These are phyloP conservation scores for Marmota flaviventris DNA, from an alignment of 2,113 vertebrate genomes.

Conservation along the genomic window DNA sequence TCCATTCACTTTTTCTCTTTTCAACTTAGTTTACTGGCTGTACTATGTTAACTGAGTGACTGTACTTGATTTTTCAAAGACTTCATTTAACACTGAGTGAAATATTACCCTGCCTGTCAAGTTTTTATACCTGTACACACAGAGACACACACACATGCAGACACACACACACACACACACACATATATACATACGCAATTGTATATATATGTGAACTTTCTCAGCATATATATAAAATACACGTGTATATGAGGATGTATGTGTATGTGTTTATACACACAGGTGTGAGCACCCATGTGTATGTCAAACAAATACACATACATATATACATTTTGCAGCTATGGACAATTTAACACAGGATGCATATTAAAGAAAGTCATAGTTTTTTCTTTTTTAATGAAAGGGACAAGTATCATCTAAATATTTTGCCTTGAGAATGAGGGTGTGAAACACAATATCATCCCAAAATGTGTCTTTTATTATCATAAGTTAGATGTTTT, in stretches of 20 bases:
- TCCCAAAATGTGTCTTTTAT: constrained; percentile 78
- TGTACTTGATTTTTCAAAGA: constrained; percentile 89
- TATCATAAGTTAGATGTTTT: constrained; percentile 82
- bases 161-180: background rate
- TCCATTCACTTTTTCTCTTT: constrained; percentile 96
- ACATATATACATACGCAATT: constrained; percentile 79
- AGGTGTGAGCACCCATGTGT: constrained; percentile 68
- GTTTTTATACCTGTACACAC: constrained; percentile 87
- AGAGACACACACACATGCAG: constrained; percentile 72
- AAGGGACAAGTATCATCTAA: constrained; percentile 85
- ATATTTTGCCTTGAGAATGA: constrained; percentile 87
- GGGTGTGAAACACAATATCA: constrained; percentile 84
- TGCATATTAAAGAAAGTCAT: constrained; percentile 84
- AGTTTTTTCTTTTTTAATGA: constrained; percentile 78
- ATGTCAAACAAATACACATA: constrained; percentile 83
- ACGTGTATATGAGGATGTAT: constrained; percentile 87
- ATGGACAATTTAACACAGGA: constrained; percentile 86
- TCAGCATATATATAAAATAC: constrained; percentile 89
- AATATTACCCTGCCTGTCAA: constrained; percentile 89
- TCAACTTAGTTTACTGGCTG: constrained; percentile 99
- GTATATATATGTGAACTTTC: constrained; percentile 90
- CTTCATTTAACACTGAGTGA: constrained; percentile 86
- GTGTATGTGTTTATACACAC: constrained; percentile 85
- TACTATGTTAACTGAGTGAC: constrained; percentile 98
- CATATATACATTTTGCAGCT: constrained; percentile 84